Base-by-base conservation (phyloP, 2,888 invertebrate genomes). In the Psylliodes chrysocephalus region DNA sequence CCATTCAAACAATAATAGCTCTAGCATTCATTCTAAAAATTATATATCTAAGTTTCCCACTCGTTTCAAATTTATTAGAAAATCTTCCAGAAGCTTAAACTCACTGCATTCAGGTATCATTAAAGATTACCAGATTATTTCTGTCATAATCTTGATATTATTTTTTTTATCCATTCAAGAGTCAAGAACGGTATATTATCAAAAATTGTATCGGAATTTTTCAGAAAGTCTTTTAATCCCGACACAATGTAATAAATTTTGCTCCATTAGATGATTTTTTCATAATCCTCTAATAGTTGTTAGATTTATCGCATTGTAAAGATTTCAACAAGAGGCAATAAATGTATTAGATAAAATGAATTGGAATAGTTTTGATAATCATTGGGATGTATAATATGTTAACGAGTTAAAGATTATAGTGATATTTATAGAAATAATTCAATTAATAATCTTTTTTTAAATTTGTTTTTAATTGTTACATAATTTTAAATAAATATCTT, bases 111-210 rank as follows among this genome's bases (percentile, higher is more conserved):
- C 35, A 44, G 35, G 57, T 19, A 57, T 57, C 40, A 57, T 57
- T 57, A 57, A 57, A 57, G 57, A 57, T 57, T 47, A 47, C 33
- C 19, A 47, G 47, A 57, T 57, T 57, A 47, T 35, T 46, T 57
- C 47, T 57, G 57, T 57, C 57, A 57, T 57, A 57, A 57, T 57
- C 57, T 57, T 57, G 47, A 47, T 47, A 57, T 57, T 57, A 57
- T 46, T 57, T 46, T 56, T 18, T 57, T 19, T 57, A 28, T 19
- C n/a, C 25, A 46, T 46, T 46, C 46, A 46, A 25, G 46, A 46
- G 25, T 46, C 46, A 25, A 46, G 25, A 46, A 46, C 19, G 35
- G 28, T 57, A 28, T 22, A 35, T 15, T 28, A 28, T 42, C 42
- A 42, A 42, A 54, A 54, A 54, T 54, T 40, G 33, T 57, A 57